Conservation (phyloP, 2,113 vertebrate species). For the Engraulis encrasicolus region DNA sequence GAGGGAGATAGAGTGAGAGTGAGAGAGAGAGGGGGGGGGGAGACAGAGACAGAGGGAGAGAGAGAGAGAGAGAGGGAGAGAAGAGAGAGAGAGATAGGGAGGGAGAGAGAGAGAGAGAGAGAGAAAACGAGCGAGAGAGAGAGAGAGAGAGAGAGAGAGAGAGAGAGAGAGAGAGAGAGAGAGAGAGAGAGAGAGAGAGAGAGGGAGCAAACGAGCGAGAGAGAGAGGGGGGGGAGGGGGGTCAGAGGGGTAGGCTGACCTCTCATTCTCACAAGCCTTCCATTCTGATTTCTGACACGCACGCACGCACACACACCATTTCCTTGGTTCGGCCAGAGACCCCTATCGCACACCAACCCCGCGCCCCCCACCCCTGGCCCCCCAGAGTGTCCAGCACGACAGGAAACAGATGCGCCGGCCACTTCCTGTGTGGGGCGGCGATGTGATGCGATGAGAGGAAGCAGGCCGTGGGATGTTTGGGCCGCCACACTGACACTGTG, state of each 20-base stretch:
- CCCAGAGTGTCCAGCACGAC: conserved; percentile 47
- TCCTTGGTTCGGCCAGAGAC: conserved; percentile 39
- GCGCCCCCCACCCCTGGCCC: no score
- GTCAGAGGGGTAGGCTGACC: background rate
- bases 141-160: background rate
- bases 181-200: background rate
- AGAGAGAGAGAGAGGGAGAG: background rate
- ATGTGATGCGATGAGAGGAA: background rate
- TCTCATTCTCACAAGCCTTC: background rate
- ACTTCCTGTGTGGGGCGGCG: conserved; percentile 74
- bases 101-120: no score
- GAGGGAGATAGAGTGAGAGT: no score
- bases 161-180: no score
- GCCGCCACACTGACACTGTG: background rate
- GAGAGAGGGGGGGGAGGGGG: background rate
- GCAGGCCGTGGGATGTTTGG: background rate
- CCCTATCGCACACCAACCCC: conserved; percentile 23
- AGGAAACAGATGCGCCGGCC: conserved; percentile 71
- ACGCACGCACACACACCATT: background rate
- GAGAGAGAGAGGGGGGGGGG: background rate
- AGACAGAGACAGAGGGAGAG: background rate
- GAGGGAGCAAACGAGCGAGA: no score
- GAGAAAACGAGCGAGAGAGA: no score
- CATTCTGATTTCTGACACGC: background rate
- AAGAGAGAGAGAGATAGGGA: background rate